Percentiles rank a stretch among this genome's conserved stretches.
phyloP scores from a whole-genome alignment of 2,888 invertebrate genomes.

The Diachrysia chrysitis region DNA sequence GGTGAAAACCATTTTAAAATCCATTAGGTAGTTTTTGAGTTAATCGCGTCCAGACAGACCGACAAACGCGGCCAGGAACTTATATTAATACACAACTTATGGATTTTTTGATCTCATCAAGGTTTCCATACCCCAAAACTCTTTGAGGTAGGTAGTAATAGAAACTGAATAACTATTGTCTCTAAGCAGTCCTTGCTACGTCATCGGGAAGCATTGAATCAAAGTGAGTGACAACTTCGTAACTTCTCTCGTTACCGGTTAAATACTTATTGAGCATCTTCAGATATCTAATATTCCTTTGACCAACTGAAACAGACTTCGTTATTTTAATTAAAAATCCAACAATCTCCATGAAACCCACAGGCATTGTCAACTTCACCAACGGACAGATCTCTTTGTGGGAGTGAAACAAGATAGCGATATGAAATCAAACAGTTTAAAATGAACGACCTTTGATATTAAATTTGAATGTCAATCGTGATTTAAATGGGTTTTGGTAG shows the following conservation, averaged over 20 bases:
- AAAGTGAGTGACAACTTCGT: background rate
- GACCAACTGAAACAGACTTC: constrained; percentile 9
- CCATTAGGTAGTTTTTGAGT: too few relatives aligned
- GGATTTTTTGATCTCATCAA: too few relatives aligned
- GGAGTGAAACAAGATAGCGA: constrained; percentile 49
- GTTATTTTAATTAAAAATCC: constrained; percentile 31
- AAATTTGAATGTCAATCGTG: constrained; percentile 54
- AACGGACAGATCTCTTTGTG: constrained; percentile 50
- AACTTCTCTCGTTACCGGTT: background rate
- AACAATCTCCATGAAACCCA: constrained; percentile 22
- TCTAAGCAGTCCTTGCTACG: too few relatives aligned
- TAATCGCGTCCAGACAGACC: too few relatives aligned
- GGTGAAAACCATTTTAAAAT: too few relatives aligned
- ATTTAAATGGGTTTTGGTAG: constrained; percentile 2
- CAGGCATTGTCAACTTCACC: constrained; percentile 42
- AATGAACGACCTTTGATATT: constrained; percentile 41
- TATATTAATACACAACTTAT: too few relatives aligned
- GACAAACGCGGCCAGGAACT: too few relatives aligned
- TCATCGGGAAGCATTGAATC: background rate
- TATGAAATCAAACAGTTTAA: constrained; percentile 44
- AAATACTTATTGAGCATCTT: background rate
- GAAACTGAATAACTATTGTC: too few relatives aligned
- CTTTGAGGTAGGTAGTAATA: too few relatives aligned
- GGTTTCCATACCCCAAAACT: too few relatives aligned
- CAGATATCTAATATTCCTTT: background rate